Evolutionary conservation across 2,113 vertebrate species (phyloP), one percentile per base, ranked within the genome.

Genomic region (Sakesphorus luctuosus): DNA sequence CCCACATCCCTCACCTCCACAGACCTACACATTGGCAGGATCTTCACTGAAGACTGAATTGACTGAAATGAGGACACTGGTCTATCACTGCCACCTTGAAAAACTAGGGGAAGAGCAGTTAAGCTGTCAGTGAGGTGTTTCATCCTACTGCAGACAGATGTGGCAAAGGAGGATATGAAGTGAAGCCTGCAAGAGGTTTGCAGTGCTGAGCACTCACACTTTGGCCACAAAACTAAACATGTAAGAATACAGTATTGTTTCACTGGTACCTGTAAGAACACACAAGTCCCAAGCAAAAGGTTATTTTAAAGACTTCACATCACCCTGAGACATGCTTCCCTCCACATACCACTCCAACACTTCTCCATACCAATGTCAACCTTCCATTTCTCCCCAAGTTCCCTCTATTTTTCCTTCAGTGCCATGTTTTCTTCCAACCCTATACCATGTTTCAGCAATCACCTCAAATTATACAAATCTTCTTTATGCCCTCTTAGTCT

Each of bases 1-100:
- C 7, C 3, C 18, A 46, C 28, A 49, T 40, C 14, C 20, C 17
- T 73, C 0, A 0, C 20, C 56, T 91, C 38, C 47, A 67, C 35
- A 87, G 73, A 62, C 38, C 47, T 31, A 33, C 25, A 24, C 0
- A 0, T 20, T 10, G 9, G 38, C 38, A 75, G 35, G 13, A 26
- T 6, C 18, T 43, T 62, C 46, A 77, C 1, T 29, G 6, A 58
- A 81, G 77, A 43, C 13, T 10, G 10, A 44, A 18, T 8, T 81
- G 35, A 59, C 26, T 7, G 18, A 84, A 89, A 81, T 4, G 18
- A 71, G 74, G 40, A 56, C n/a, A 77, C 4, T 11, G 23, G 44
- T 21, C 52, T 67, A 62, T 31, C 69, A 61, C 35, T 52, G n/a
- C 35, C 43, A 65, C n/a, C 33, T 56, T 1, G 1, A 14, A 87